Percentiles rank a stretch among this genome's conserved stretches.
phyloP scores from a whole-genome alignment of 2,888 invertebrate species.

The Scelioninae gen. 1 region DNA sequence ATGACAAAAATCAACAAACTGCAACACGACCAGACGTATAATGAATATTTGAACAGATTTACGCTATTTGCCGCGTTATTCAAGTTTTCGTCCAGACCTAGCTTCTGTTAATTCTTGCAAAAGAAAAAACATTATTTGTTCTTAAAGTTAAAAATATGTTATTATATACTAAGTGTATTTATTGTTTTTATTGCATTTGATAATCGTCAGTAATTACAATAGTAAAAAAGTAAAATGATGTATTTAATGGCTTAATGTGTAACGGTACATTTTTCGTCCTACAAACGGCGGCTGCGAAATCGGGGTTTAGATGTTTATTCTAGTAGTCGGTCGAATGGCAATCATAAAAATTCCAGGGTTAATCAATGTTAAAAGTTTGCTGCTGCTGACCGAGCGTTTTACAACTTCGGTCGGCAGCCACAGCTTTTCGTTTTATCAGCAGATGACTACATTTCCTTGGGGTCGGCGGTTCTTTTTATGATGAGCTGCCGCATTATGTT shows the following conservation, averaged over 20 bases:
- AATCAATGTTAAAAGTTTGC: constrained; percentile 78
- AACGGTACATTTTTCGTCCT: constrained; percentile 5
- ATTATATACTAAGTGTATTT: background rate
- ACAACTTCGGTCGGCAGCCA: constrained; percentile 72
- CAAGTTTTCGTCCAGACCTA: constrained; percentile 38
- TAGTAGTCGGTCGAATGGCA: constrained; percentile 66
- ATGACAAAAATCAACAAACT: constrained; percentile 80
- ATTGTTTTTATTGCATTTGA: background rate
- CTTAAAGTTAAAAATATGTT: background rate
- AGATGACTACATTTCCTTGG: constrained; percentile 55
- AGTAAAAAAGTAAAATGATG: background rate
- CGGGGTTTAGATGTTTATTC: constrained; percentile 56
- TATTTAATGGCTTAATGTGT: constrained; percentile 6
- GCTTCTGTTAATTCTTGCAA: constrained; percentile 27
- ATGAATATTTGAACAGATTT: constrained; percentile 77
- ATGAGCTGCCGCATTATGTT: constrained; percentile 44
- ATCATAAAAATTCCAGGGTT: constrained; percentile 80
- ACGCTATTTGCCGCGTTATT: constrained; percentile 73
- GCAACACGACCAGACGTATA: constrained; percentile 69
- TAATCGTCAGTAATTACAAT: constrained; percentile 6
- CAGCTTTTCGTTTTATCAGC: constrained; percentile 66
- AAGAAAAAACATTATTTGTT: too few species aligned
- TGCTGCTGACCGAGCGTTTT: constrained; percentile 73
- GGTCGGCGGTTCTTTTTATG: constrained; percentile 67
- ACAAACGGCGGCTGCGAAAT: constrained; percentile 34